Evolutionary conservation across 1,140 invertebrate genomes (phyloP).

Genomic region (Rhopalosiphum padi): DNA sequence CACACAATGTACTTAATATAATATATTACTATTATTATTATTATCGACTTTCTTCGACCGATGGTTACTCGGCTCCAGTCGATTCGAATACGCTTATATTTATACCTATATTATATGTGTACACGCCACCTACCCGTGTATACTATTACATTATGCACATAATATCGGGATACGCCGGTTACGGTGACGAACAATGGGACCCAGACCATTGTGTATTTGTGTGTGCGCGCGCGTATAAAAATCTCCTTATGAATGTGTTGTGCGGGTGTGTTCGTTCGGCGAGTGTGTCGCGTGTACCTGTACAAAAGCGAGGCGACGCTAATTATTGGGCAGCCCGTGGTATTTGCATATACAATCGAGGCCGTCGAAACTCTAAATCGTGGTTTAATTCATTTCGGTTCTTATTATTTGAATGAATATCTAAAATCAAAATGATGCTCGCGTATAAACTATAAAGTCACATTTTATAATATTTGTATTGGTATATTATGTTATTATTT

Average conservation of each 20-base stretch:
- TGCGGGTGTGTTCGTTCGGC: background rate
- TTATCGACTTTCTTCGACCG: background rate
- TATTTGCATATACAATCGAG: constrained; percentile 23
- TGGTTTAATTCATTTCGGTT: constrained; percentile 32
- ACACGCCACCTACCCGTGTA: background rate
- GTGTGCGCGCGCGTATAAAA: background rate
- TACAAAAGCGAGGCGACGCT: background rate
- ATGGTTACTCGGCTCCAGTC: background rate
- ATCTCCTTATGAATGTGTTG: constrained; percentile 14
- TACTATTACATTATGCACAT: too few relatives aligned
- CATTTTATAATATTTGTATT: background rate
- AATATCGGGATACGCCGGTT: background rate
- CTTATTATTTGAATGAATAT: background rate
- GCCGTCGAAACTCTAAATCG: background rate
- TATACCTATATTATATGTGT: background rate
- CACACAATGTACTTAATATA: background rate
- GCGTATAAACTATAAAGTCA: background rate
- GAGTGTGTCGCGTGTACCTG: background rate
- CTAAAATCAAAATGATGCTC: background rate
- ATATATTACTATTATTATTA: background rate
- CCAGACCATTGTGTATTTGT: background rate
- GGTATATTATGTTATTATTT: background rate
- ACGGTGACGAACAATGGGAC: background rate
- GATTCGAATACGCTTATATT: background rate
- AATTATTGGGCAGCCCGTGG: constrained; percentile 16